Percentiles rank a stretch among this genome's conserved stretches.
phyloP scores from a whole-genome alignment of 2,113 vertebrate species.

The Pipra filicauda region DNA sequence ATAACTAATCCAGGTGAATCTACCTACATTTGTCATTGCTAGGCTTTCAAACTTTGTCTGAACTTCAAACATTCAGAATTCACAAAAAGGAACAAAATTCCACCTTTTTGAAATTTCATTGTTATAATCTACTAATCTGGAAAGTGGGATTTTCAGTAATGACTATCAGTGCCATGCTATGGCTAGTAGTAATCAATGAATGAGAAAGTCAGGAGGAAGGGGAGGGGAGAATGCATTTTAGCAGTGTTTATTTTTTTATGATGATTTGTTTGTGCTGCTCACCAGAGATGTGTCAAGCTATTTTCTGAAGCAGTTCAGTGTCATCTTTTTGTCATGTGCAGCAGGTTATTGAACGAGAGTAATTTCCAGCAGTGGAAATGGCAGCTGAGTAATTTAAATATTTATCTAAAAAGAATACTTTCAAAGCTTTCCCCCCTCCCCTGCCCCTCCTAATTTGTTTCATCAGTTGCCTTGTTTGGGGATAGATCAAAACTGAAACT shows the following conservation, averaged over 20 bases:
- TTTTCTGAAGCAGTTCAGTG: not conserved
- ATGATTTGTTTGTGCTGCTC: constrained; percentile 35
- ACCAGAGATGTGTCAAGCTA: not conserved
- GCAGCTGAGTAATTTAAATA: not conserved
- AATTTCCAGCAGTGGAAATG: constrained; percentile 15
- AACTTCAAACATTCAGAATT: constrained; percentile 45
- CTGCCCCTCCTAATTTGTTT: not conserved
- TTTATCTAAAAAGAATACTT: not conserved
- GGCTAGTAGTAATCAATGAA: not conserved
- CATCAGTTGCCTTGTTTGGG: not conserved
- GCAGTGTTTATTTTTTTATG: not conserved
- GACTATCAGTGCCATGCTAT: not conserved
- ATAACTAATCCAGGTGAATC: constrained; percentile 68
- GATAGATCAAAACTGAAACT: not conserved
- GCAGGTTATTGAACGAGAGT: not conserved
- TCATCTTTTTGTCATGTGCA: not conserved
- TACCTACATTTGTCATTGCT: constrained; percentile 56
- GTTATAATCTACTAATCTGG: not conserved
- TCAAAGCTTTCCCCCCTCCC: not conserved
- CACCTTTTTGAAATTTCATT: constrained; percentile 1
- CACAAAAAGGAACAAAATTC: not conserved
- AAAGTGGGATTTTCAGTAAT: not conserved
- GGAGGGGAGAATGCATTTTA: not conserved
- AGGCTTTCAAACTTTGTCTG: not conserved
- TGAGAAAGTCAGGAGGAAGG: not conserved